Percentiles rank a stretch among this genome's conserved stretches.
Conservation (phyloP, 2,888 invertebrate genomes). For the Acleris sparsana region DNA sequence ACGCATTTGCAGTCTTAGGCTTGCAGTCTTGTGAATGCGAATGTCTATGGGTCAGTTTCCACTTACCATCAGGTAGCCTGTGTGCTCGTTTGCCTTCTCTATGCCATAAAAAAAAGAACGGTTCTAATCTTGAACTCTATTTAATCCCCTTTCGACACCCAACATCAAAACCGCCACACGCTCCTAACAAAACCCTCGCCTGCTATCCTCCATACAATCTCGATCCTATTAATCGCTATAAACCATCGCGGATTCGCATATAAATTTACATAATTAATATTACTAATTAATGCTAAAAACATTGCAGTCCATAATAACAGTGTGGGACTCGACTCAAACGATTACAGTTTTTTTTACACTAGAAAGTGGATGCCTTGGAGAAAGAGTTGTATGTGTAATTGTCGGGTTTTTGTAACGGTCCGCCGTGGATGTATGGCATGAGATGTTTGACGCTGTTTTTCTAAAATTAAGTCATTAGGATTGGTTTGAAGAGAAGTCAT, state of each 20-base stretch:
- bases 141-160: no score
- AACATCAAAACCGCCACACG: conserved; percentile 12
- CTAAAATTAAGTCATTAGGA: no score
- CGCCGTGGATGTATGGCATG: conserved; percentile 46
- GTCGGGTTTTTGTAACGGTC: conserved; percentile 51
- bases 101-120: no score
- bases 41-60: no score
- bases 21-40: no score
- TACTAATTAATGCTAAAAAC: conserved; percentile 74
- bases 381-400: conserved; percentile 53
- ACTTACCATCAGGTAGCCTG: no score
- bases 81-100: no score
- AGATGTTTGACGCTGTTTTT: not conserved
- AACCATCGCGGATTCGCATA: conserved; percentile 77
- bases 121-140: no score
- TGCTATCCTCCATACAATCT: conserved; percentile 60
- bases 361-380: conserved; percentile 58
- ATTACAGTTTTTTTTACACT: conserved; percentile 40
- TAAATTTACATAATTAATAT: conserved; percentile 79
- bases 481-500: no score
- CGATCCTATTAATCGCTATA: conserved; percentile 72
- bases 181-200: conserved; percentile 8
- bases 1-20: no score
- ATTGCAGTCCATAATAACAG: conserved; percentile 59
- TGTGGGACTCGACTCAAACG: conserved; percentile 55